Evolutionary conservation across 2,797 vertebrate genomes (phyloP), one percentile per base, ranked within the genome.

Genomic region (Tamandua tetradactyla): DNA sequence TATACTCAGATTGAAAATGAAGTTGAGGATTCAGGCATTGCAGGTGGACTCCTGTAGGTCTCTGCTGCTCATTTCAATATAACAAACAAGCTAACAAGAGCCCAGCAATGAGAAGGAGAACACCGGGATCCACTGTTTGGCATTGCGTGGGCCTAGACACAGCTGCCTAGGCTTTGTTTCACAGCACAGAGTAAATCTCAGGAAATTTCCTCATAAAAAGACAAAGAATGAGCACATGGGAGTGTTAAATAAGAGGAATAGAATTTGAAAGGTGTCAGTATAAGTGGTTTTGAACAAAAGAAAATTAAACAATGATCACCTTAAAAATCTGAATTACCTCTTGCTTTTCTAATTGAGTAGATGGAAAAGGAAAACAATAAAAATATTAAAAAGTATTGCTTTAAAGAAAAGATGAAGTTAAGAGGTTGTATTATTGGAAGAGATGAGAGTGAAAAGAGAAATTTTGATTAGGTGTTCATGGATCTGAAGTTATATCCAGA

Each of bases 221-320:
- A 98, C 96, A 97, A 98, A 97, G 94, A 94, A 92, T 6, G 57
- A 95, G 80, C 89, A 85, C 90, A 97, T 66, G 93, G 92, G 72
- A 96, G 62, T 89, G 92, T 96, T 97, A 95, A 94, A 96, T 20
- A 92, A 92, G 91, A 97, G 68, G 92, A 97, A 94, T 40, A 89
- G 85, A 95, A 94, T 95, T 89, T 97, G 96, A 98, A 97, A 98
- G 91, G 78, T 97, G 95, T 98, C 93, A 95, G 91, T 96, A 89
- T 96, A 93, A 97, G 89, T 94, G 94, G 90, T 96, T 96, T 97
- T 94, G 95, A 96, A 95, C 94, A 96, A 97, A 97, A 85, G 74
- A 96, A 97, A 97, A 97, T 84, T 95, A 97, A 98, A 89, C 76
- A 93, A 23, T 94, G 66, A 86, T 97, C 92, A 94, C 75, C 94